Evolutionary conservation across 2,113 vertebrate genomes (phyloP), one percentile per base, ranked within the genome.

Genomic region (Actenoides lindsayi): DNA sequence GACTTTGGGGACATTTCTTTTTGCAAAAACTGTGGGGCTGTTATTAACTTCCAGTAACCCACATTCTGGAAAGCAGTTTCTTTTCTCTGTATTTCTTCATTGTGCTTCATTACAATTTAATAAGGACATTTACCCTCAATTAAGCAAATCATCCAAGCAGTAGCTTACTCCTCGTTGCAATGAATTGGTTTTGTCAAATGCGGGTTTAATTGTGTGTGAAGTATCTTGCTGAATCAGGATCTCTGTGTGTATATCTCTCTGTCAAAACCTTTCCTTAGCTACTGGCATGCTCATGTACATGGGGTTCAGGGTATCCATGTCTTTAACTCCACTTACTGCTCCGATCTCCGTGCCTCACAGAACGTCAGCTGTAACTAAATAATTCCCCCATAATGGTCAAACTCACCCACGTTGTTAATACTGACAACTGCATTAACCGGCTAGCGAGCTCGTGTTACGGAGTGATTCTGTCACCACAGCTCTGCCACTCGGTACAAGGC

Each of bases 51-150:
- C 57, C 83, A 84, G 77, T 54, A 89, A 91, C 62, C 54, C 28
- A 51, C 44, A 60, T 75, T 68, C 81, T 77, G 53, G 37, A 42
- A 95, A 91, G 78, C 44, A 67, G 25, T 42, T 93, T 63, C 25
- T 77, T 89, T 95, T 93, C 77, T 70, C 78, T 90, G 21, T 76
- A 67, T 87, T 93, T 96, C 87, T 87, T 93, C 89, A 94, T 87
- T 91, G 84, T 89, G 62, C 67, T 94, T 96, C 92, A 92, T 94
- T 91, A 94, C 91, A 79, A 89, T 93, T 96, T 95, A 96, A 87
- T 92, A 95, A 80, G 75, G 63, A 95, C 70, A 84, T 91, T 94
- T 96, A 94, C 87, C 74, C 89, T 97, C 93, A 96, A 91, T 94
- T 94, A 84, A 94, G 93, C 89, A 94, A 94, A 96, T 82, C 89